Evolutionary conservation across 1,140 invertebrate genomes (phyloP).

Genomic region (Drosophila rhopaloa): DNA sequence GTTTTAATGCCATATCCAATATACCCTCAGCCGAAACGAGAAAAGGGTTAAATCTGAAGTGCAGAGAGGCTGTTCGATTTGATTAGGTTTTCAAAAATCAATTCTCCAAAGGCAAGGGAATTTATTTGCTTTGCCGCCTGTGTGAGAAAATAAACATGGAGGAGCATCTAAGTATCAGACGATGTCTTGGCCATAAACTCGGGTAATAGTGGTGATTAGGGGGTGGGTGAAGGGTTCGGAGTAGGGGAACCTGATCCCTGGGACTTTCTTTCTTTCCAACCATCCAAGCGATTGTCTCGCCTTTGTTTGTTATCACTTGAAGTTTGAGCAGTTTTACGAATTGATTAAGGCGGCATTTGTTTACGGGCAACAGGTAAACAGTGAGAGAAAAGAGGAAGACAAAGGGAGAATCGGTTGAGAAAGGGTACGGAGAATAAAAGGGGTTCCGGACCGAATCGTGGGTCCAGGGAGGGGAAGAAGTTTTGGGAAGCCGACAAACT

Average conservation of each 20-base stretch:
- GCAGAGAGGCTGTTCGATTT: slow-evolving; percentile 52
- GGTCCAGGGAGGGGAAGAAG: not conserved
- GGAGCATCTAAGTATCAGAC: slow-evolving; percentile 26
- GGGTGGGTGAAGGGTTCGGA: slow-evolving; percentile 8
- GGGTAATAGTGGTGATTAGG: not conserved
- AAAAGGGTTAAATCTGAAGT: slow-evolving; percentile 30
- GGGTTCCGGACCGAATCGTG: not conserved
- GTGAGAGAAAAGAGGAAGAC: slow-evolving; percentile 23
- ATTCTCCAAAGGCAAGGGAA: slow-evolving; percentile 52
- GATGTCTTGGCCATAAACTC: slow-evolving; percentile 17
- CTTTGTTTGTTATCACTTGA: slow-evolving; percentile 80
- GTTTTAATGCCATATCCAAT: not conserved
- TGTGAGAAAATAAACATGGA: slow-evolving; percentile 75
- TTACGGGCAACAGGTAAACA: slow-evolving; percentile 77
- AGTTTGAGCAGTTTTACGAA: slow-evolving; percentile 71
- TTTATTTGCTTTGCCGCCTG: slow-evolving; percentile 73
- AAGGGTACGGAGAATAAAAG: not conserved
- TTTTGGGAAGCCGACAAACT: slow-evolving; percentile 44
- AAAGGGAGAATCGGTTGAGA: not conserved
- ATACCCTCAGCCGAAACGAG: slow-evolving; percentile 5
- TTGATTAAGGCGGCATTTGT: slow-evolving; percentile 78
- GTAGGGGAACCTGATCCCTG: slow-evolving; percentile 18
- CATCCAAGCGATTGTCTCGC: slow-evolving; percentile 58
- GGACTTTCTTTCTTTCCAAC: slow-evolving; percentile 55
- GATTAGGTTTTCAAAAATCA: slow-evolving; percentile 80